phyloP scores from a whole-genome alignment of 2,888 invertebrate genomes.

The Apotomis capreana region DNA sequence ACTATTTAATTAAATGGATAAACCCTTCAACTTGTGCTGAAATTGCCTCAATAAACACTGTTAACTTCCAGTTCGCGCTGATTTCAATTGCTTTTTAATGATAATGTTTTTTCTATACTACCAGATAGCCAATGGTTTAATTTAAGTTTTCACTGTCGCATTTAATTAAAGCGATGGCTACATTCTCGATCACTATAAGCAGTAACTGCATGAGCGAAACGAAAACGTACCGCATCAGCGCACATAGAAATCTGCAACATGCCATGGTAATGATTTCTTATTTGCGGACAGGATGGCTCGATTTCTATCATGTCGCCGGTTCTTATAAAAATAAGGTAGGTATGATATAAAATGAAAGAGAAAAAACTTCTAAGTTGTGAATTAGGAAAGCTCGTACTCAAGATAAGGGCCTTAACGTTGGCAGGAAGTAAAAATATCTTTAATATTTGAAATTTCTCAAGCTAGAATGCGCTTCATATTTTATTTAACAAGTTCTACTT shows the following conservation, averaged over 20 bases:
- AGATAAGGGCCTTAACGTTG: no score
- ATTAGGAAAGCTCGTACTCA: not conserved
- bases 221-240: constrained; percentile 68
- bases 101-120: constrained; percentile 8
- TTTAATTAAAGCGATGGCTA: constrained; percentile 27
- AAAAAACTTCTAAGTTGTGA: not conserved
- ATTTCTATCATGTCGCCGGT: constrained; percentile 23
- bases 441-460: not conserved
- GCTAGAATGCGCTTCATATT: not conserved
- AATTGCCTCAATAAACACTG: constrained; percentile 7
- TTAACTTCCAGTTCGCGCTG: not conserved
- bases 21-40: not conserved
- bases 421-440: not conserved
- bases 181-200: constrained; percentile 48
- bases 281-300: constrained; percentile 33
- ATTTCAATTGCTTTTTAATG: constrained; percentile 13
- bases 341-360: not conserved
- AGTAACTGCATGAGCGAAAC: constrained; percentile 61
- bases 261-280: constrained; percentile 45
- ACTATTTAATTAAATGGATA: not conserved
- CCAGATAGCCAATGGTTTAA: constrained; percentile 9
- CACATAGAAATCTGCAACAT: constrained; percentile 60
- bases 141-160: constrained; percentile 34
- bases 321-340: not conserved
- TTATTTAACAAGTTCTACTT: not conserved